Percentiles rank a stretch among this genome's conserved stretches.
These are phyloP conservation scores for Castor canadensis DNA, from an alignment of 2,113 vertebrate species.

Conservation along the genomic window DNA sequence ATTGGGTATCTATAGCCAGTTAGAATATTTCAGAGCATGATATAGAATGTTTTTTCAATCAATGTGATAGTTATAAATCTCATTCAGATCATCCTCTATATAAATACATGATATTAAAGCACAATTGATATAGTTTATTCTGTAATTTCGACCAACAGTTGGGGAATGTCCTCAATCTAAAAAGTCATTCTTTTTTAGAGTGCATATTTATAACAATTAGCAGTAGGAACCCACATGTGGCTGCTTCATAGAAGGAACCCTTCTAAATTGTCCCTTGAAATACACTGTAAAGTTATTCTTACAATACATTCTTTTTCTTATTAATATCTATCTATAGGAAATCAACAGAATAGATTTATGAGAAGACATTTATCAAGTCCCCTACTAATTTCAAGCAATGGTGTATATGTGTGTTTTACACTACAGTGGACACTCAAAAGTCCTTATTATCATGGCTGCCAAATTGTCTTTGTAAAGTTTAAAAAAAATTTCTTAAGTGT, in stretches of 20 bases:
- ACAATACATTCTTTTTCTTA: background rate
- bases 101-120: background rate
- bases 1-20: background rate
- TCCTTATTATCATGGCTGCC: background rate
- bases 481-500: background rate
- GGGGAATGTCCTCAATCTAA: background rate
- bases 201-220: background rate
- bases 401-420: too few relatives aligned
- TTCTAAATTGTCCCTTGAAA: background rate
- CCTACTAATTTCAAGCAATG: slow-evolving; percentile 14
- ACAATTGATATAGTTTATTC: background rate
- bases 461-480: background rate
- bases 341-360: background rate
- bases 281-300: background rate
- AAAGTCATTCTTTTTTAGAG: background rate
- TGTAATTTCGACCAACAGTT: background rate
- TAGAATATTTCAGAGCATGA: background rate
- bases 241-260: background rate
- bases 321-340: background rate
- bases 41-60: background rate
- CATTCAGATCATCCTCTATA: background rate
- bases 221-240: background rate
- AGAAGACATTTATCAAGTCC: background rate
- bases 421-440: background rate
- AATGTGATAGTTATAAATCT: background rate